Base-by-base conservation (phyloP, 2,888 invertebrate genomes). In the Netelia melanura region DNA sequence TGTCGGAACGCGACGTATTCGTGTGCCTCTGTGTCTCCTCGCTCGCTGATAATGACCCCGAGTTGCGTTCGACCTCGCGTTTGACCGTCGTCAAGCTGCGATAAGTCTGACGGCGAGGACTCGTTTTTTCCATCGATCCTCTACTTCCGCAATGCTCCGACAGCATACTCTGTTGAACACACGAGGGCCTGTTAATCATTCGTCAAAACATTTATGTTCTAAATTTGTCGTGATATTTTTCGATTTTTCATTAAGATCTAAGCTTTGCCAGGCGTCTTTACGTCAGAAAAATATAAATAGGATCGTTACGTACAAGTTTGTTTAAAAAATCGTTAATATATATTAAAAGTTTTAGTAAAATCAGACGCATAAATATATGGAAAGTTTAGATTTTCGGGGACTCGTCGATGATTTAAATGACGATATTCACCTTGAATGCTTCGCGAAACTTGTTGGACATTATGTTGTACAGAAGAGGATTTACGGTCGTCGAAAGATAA, bases 371-470 rank as follows among this genome's bases (percentile, higher is more conserved):
- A 30, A 30, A 30, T 30, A 0, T 30, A 30, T 30, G 5, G 30
- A 30, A 30, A 30, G 30, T 30, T 3, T 48, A 6, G 14, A 48
- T 3, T 48, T 11, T 48, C 30, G 30, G 3, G 30, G 38, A 17
- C 43, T 56, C 43, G 9, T 43, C 11, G 0, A 44, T 30, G 1
- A 67, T 6, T 2, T 38, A 1, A 48, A 48, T 44, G 14, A 48
- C 17, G 25, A 77, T 74, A 67, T 72, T 87, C 92, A 95, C 96
- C 95, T 96, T 96, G 91, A 97, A 96, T 5, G 96, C 96, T 88
- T 95, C 95, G 65, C 96, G 95, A 92, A 96, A 96, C 91, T 96
- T 96, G 91, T 96, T 95, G 44, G 96, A 96, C 96, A 96, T 96
- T 83, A 96, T 95, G 92, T 96, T 96, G 94, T 97, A 96, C 8